Base-by-base conservation (phyloP, 30 jellyfish, hydroid and myxozoan species). In the Nemopilema nomurai region DNA sequence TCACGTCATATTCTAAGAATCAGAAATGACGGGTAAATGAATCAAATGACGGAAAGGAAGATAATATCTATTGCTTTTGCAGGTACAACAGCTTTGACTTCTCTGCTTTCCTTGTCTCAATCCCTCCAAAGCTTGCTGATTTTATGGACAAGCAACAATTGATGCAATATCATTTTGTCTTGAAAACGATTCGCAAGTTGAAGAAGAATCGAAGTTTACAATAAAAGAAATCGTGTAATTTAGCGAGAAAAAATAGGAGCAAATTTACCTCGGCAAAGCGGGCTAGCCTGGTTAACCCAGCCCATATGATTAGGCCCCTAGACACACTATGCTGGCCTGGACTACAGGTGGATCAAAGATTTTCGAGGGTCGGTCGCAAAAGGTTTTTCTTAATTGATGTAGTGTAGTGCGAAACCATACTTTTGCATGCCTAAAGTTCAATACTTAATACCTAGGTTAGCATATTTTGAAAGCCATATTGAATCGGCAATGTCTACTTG, bases 231-330 rank as follows among this genome's bases (percentile, higher is more conserved):
- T 51, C 67, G 17, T n/a, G n/a, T n/a, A n/a, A n/a, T n/a, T n/a
- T n/a, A n/a, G n/a, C n/a, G n/a, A n/a, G 19, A 51, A 16, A 16
- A 16, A 51, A 16, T 51, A 51, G 16, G 19, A 16, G 16, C 67
- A 19, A 51, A 16, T 51, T 51, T 19, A 51, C 19, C 67, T 51
- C 67, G 67, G 19, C 19, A 51, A n/a, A 51, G 67, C 67, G 19
- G 67, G 67, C 67, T 19, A 51, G 67, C 67, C 67, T 16, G 67
- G 67, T 51, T 51, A 9, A 51, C 67, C 67, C 17, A 51, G 67
- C 67, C 19, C 16, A 16, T 51, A 19, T 9, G 67, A 51, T 51
- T 51, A n/a, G n/a, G n/a, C n/a, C n/a, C n/a, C n/a, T n/a, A n/a
- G n/a, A n/a, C n/a, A n/a, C n/a, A n/a, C n/a, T n/a, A n/a, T n/a